Evolutionary conservation across 2,113 vertebrate genomes (phyloP).

Genomic region (Steatornis caripensis): DNA sequence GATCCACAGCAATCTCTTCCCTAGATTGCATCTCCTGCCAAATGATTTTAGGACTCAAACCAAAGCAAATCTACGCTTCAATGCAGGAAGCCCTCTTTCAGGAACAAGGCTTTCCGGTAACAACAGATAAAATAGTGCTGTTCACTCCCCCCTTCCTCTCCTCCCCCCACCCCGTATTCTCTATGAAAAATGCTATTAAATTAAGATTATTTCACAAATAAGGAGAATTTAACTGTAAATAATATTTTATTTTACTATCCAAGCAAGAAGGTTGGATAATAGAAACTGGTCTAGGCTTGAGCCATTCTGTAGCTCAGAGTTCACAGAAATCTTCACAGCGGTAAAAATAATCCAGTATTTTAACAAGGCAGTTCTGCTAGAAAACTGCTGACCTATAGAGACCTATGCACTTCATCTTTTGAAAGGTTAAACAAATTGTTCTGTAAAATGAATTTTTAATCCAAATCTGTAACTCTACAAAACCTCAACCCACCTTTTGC

Average conservation of each 20-base stretch:
- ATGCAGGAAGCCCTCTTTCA: background rate
- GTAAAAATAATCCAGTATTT: background rate
- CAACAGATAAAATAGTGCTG: background rate
- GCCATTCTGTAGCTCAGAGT: background rate
- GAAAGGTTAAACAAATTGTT: background rate
- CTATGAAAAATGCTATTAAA: background rate
- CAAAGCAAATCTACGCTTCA: background rate
- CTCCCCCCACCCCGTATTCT: background rate
- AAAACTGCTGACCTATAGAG: background rate
- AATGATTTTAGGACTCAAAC: background rate
- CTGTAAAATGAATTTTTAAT: background rate
- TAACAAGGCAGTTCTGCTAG: background rate
- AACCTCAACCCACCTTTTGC: background rate
- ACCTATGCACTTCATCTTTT: background rate
- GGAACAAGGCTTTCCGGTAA: background rate
- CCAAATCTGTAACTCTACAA: background rate
- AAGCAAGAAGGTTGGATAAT: background rate
- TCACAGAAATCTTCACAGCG: background rate
- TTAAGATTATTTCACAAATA: background rate
- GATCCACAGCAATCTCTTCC: background rate
- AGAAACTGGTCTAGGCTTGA: background rate
- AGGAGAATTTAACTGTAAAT: background rate
- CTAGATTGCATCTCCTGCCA: background rate
- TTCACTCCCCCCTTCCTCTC: background rate
- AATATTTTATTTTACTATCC: background rate